These are phyloP conservation scores for Notolabrus celidotus DNA, from an alignment of 2,797 vertebrate genomes.

Conservation along the genomic window DNA sequence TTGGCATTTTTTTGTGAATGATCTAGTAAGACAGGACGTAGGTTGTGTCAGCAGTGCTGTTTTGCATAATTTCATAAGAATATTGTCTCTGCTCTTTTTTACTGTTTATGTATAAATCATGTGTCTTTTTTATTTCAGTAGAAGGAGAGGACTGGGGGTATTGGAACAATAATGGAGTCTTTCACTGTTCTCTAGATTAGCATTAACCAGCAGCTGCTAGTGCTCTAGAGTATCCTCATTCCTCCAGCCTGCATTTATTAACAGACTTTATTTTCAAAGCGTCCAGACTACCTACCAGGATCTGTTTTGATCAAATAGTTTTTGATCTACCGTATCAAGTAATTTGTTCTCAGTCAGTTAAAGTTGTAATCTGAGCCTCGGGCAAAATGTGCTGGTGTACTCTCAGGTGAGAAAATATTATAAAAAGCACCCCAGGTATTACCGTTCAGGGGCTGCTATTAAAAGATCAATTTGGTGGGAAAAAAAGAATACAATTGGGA, in stretches of 20 bases:
- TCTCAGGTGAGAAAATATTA: slow-evolving; percentile 1
- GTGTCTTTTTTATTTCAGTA: too few species aligned
- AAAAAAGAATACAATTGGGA: too few species aligned
- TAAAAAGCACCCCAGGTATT: not conserved
- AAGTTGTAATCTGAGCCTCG: slow-evolving; percentile 41
- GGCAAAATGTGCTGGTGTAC: slow-evolving; percentile 22
- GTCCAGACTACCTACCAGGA: slow-evolving; percentile 11
- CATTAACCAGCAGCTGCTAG: not conserved
- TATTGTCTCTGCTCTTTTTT: too few species aligned
- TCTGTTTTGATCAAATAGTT: slow-evolving; percentile 44
- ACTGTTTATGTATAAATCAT: too few species aligned
- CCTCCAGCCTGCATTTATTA: not conserved
- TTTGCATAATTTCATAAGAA: too few species aligned
- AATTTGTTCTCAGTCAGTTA: slow-evolving; percentile 26
- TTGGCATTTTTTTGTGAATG: too few species aligned
- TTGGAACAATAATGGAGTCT: too few species aligned
- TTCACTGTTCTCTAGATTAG: not conserved
- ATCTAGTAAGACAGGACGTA: too few species aligned
- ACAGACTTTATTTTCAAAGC: slow-evolving; percentile 27
- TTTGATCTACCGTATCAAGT: slow-evolving; percentile 40
- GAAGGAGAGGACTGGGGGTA: too few species aligned
- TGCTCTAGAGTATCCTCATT: not conserved
- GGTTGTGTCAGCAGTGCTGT: too few species aligned
- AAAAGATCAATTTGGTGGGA: not conserved
- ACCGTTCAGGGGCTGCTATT: not conserved